A percentile compares a stretch with the other conserved stretches of the same genome.
These are phyloP conservation scores for Hypotaenidia okinawae DNA, from an alignment of 2,797 vertebrate genomes.

Conservation along the genomic window DNA sequence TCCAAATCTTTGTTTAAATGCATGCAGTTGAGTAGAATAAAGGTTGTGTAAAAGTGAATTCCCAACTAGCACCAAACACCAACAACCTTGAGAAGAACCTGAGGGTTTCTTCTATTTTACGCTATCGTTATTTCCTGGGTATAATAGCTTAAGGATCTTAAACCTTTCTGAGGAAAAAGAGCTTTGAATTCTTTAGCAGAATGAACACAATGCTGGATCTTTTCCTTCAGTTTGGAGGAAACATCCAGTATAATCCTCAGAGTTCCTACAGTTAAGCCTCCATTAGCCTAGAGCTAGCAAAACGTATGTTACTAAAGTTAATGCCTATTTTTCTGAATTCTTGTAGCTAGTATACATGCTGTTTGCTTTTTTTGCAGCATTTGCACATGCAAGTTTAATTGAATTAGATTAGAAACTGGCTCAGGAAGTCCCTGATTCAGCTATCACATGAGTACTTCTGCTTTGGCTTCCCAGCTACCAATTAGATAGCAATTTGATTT, in stretches of 20 bases:
- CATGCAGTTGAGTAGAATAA: background rate
- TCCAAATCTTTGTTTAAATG: background rate
- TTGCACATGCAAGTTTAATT: background rate
- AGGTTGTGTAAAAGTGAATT: background rate
- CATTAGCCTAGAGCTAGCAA: background rate
- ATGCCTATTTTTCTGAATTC: background rate
- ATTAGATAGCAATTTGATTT: background rate
- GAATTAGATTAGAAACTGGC: background rate
- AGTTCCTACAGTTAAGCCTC: background rate
- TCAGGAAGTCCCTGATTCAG: background rate
- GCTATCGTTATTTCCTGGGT: background rate
- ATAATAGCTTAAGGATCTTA: background rate
- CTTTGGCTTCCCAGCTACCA: background rate
- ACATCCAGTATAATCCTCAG: background rate
- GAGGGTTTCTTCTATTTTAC: background rate
- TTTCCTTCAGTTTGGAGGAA: background rate
- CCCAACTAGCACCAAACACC: background rate
- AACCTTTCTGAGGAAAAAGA: background rate
- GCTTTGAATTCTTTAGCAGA: background rate
- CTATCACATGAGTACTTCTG: background rate
- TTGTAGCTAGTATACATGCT: rapidly evolving
- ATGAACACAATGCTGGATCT: background rate
- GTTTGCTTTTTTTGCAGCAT: background rate
- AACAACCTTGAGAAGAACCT: background rate
- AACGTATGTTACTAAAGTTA: background rate